Conservation (phyloP, 2,888 invertebrate species). For the Nezara viridula region DNA sequence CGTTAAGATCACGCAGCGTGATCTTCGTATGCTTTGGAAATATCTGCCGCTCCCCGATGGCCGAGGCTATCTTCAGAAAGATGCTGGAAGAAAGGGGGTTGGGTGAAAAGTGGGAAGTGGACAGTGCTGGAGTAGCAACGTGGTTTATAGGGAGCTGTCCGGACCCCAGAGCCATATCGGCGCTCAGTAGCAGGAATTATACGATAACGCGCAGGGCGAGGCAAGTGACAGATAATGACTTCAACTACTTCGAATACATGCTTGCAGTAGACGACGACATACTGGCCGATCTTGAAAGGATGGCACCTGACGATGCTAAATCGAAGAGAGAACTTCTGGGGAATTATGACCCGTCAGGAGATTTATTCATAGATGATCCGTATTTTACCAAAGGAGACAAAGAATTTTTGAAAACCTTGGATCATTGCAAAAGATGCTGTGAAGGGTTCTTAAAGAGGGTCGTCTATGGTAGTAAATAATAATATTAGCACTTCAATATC, state of each 20-base stretch:
- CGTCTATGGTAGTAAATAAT: not conserved
- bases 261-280: slow-evolving; percentile 97
- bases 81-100: slow-evolving; percentile 78
- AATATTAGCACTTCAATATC: too few relatives aligned
- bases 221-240: slow-evolving; percentile 83
- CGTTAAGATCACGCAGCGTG: slow-evolving; percentile 56
- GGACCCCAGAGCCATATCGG: slow-evolving; percentile 81
- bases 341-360: slow-evolving; percentile 86
- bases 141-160: slow-evolving; percentile 91
- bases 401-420: slow-evolving; percentile 83
- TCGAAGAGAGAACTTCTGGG: slow-evolving; percentile 87
- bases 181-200: slow-evolving; percentile 79
- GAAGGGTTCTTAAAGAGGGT: slow-evolving; percentile 74
- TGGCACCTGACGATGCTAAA: slow-evolving; percentile 76
- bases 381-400: slow-evolving; percentile 82
- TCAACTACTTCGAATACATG: slow-evolving; percentile 85
- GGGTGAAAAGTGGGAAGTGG: slow-evolving; percentile 81
- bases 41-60: slow-evolving; percentile 95
- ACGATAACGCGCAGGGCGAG: slow-evolving; percentile 80
- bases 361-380: slow-evolving; percentile 88
- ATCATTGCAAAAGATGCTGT: slow-evolving; percentile 80
- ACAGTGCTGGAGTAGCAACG: slow-evolving; percentile 89
- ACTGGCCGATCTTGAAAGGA: slow-evolving; percentile 77
- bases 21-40: slow-evolving; percentile 76
- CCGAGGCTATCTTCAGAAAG: slow-evolving; percentile 90